Percentiles rank a stretch among this genome's conserved stretches.
Evolutionary conservation across 2,113 vertebrate genomes (phyloP).

Genomic region (Grus americana): DNA sequence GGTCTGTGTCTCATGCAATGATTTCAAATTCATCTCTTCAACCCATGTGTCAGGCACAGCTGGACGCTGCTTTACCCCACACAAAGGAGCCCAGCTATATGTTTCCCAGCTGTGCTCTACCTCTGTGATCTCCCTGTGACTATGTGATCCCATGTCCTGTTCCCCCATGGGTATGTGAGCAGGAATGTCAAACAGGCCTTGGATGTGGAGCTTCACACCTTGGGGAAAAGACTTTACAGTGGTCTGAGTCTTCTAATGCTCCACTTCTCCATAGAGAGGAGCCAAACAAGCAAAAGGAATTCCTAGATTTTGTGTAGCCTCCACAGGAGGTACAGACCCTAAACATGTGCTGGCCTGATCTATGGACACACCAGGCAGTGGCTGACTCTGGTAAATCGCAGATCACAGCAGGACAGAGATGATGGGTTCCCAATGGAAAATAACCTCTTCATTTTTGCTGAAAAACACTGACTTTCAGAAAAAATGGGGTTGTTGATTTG

Average conservation of each 20-base stretch:
- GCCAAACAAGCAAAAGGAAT: neutral
- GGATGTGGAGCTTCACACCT: neutral
- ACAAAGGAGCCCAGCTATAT: neutral
- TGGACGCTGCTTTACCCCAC: neutral
- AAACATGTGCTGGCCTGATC: neutral
- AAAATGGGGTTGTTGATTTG: neutral
- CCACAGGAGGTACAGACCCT: neutral
- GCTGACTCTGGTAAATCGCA: neutral
- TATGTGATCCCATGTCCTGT: neutral
- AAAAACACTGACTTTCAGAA: neutral
- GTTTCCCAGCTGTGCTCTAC: neutral
- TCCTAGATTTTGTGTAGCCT: neutral
- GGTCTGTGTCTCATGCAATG: neutral
- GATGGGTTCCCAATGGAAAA: neutral
- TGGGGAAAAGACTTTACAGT: neutral
- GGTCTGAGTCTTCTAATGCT: neutral
- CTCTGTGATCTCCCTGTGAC: neutral
- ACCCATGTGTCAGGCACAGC: neutral
- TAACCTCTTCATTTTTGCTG: neutral
- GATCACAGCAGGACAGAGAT: neutral
- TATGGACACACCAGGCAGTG: neutral
- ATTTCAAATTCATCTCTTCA: neutral
- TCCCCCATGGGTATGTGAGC: neutral
- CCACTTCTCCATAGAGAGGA: neutral
- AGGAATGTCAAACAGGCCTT: neutral